Evolutionary conservation across 2,888 invertebrate species (phyloP).

Genomic region (Agrilus biguttatus): DNA sequence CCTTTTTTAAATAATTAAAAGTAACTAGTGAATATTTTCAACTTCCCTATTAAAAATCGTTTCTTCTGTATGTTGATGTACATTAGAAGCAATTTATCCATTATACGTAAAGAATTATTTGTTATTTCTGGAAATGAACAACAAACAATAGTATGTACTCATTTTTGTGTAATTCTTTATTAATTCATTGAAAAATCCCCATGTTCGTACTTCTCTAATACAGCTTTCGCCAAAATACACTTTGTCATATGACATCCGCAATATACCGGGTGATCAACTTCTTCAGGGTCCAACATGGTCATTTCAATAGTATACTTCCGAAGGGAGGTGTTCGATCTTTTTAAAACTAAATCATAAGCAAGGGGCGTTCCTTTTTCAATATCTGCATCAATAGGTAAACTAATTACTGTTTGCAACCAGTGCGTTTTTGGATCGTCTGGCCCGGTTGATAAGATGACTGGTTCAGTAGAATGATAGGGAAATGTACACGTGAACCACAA

Average conservation of each 20-base stretch:
- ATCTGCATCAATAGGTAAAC: slow-evolving; percentile 50
- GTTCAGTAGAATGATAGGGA: slow-evolving; percentile 34
- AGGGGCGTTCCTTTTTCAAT: slow-evolving; percentile 49
- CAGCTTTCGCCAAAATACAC: slow-evolving; percentile 56
- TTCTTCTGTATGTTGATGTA: too few species aligned
- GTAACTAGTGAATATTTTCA: too few species aligned
- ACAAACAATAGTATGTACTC: too few species aligned
- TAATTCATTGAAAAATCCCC: too few species aligned
- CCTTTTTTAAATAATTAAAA: too few species aligned
- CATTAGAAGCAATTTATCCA: too few species aligned
- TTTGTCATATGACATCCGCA: slow-evolving; percentile 65
- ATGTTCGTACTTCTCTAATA: slow-evolving; percentile 37
- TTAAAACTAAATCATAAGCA: slow-evolving; percentile 51
- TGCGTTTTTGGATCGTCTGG: slow-evolving; percentile 45
- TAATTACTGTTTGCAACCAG: slow-evolving; percentile 63
- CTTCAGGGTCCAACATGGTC: slow-evolving; percentile 51
- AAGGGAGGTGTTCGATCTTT: slow-evolving; percentile 32
- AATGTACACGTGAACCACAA: slow-evolving; percentile 72
- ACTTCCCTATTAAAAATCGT: too few species aligned
- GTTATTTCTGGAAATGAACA: too few species aligned
- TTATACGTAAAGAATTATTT: too few species aligned
- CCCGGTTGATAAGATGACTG: slow-evolving; percentile 39
- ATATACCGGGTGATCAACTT: slow-evolving; percentile 59
- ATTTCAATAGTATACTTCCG: slow-evolving; percentile 57
- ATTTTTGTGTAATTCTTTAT: too few species aligned